Evolutionary conservation across 2,113 vertebrate genomes (phyloP), one percentile per base, ranked within the genome.

Genomic region (Rhinogobius similis): DNA sequence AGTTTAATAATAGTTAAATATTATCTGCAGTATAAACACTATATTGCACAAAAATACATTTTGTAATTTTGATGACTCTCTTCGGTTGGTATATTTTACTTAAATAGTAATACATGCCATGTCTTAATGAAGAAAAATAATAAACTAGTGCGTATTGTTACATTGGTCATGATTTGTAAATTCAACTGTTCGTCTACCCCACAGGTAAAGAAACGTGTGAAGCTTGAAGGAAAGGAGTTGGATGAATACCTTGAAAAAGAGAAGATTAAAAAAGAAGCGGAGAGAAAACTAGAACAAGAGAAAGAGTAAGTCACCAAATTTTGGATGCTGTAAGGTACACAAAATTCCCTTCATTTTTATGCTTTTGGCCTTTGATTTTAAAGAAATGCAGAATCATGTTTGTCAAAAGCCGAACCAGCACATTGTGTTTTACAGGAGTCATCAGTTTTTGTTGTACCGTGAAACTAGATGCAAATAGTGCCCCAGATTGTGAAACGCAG

Each of bases 231-330:
- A 75, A 96, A 95, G 73, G 98, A 99, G 69, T 93, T 99, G 73
- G 98, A 99, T 53, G 98, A 99, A 46, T 98, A 94, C 74, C 66
- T 98, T 26, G 98, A 98, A 79, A 98, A 96, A 77, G 97, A 99
- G 55, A 99, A 95, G 76, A 81, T 96, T 23, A 99, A 99, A 89
- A 99, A 99, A 84, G 98, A 99, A 89, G 96, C 95, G 20, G 96
- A 96, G 10, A 99, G 98, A 87, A 99, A 99, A 79, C 92, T 99
- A 14, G 98, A 99, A 85, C 98, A 99, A 79, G 96, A 93, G n/a
- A 98, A 99, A 93, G 97, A 99, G 98, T 99, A 85, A 93, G 96
- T 94, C 5, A 38, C 32, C 0, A 1, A 27, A 8, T 1, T 26
- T 61, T 68, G 1, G 1, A 24, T 39, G 32, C 29, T 38, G 21